Evolutionary conservation across 2,888 invertebrate species (phyloP).

Genomic region (Dynastes hyllus): DNA sequence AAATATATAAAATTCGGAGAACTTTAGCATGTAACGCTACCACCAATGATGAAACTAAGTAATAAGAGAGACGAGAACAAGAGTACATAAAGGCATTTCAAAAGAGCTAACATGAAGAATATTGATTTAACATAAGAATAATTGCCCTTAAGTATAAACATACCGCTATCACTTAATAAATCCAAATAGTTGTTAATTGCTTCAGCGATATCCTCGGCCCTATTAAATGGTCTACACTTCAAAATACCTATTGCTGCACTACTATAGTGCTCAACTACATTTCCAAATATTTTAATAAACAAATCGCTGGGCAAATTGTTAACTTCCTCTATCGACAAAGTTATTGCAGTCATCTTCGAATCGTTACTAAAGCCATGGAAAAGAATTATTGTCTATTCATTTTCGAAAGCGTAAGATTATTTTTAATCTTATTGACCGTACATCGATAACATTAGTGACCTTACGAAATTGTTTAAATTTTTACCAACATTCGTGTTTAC

Average conservation of each 20-base stretch:
- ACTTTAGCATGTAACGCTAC: no score
- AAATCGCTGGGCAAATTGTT: conserved; percentile 73
- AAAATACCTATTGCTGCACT: conserved; percentile 73
- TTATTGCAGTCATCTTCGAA: conserved; percentile 52
- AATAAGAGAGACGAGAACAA: no score
- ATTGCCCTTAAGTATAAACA: conserved; percentile 2
- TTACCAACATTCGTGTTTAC: not conserved
- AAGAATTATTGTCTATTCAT: conserved; percentile 1
- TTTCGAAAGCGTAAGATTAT: not conserved
- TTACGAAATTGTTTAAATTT: conserved; percentile 1
- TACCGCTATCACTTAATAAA: conserved; percentile 64
- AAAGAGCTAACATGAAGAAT: no score
- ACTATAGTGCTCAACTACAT: conserved; percentile 77
- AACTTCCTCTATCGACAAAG: conserved; percentile 72
- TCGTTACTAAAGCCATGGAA: conserved; percentile 11
- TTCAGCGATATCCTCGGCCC: conserved; percentile 71
- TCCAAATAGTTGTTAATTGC: conserved; percentile 76
- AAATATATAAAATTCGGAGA: no score
- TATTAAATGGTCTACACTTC: conserved; percentile 73
- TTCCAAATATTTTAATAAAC: conserved; percentile 76
- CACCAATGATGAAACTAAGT: no score
- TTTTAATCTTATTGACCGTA: conserved; percentile 9
- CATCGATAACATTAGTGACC: conserved; percentile 28
- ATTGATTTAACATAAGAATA: not conserved
- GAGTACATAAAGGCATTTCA: no score